These are phyloP conservation scores for Pentamera pediparva DNA, from an alignment of 53 echinoderm and acorn worm species.

Conservation along the genomic window DNA sequence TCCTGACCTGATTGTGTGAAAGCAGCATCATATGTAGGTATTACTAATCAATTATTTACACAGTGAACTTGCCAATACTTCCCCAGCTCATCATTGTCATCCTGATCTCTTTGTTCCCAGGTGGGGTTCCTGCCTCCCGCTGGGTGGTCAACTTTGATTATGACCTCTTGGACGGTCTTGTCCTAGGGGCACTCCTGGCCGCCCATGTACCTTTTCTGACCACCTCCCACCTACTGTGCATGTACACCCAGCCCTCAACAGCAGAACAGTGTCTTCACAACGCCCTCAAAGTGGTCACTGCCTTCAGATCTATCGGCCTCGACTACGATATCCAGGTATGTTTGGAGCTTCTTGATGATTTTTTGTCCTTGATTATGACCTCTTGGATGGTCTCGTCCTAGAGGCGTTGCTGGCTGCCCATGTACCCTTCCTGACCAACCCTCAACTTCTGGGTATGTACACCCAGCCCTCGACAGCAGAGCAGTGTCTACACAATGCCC, in stretches of 20 bases:
- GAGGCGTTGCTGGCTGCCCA: slow-evolving; percentile 84
- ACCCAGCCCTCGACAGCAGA: slow-evolving; percentile 92
- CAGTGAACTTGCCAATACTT: too few relatives aligned
- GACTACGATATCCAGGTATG: slow-evolving; percentile 97
- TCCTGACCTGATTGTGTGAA: too few relatives aligned
- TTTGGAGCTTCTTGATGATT: slow-evolving; percentile 97
- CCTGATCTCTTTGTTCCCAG: slow-evolving; percentile 22
- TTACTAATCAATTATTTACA: too few relatives aligned
- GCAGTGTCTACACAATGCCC: slow-evolving; percentile 92
- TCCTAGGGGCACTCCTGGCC: slow-evolving; percentile 77
- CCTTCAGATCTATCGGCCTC: slow-evolving; percentile 79
- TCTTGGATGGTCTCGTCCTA: slow-evolving; percentile 81
- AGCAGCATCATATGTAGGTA: too few relatives aligned
- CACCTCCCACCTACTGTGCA: slow-evolving; percentile 64
- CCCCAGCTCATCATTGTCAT: background rate
- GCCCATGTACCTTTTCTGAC: slow-evolving; percentile 84
- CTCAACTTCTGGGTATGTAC: slow-evolving; percentile 88
- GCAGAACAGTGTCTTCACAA: slow-evolving; percentile 98
- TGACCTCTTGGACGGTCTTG: slow-evolving; percentile 84
- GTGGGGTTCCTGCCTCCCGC: slow-evolving; percentile 90
- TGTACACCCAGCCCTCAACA: slow-evolving; percentile 94
- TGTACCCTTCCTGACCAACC: slow-evolving; percentile 71
- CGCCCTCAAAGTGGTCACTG: slow-evolving; percentile 89
- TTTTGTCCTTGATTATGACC: slow-evolving; percentile 96
- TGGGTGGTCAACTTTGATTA: slow-evolving; percentile 99